phyloP scores from a whole-genome alignment of 2,113 vertebrate genomes.

The Onychostruthus taczanowskii region DNA sequence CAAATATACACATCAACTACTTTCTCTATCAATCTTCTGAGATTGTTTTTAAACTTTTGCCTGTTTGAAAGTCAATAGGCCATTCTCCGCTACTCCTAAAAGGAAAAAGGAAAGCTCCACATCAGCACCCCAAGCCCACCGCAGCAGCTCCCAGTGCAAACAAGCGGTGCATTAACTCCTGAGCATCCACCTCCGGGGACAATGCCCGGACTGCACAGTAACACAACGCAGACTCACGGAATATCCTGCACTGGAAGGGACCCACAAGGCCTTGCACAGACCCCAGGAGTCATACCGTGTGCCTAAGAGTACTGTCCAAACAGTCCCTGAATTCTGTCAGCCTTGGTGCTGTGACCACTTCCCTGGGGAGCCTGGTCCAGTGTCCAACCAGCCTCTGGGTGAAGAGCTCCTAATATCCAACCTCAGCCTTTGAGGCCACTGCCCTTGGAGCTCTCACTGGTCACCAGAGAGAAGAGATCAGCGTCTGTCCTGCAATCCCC shows the following conservation, averaged over 20 bases:
- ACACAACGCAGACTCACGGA: not conserved
- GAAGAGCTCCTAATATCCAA: not conserved
- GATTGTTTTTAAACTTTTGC: not conserved
- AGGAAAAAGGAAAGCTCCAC: not conserved
- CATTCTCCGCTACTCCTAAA: not conserved
- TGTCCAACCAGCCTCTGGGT: too few species aligned
- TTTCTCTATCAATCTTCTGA: not conserved
- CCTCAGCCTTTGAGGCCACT: not conserved
- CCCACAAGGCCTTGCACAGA: not conserved
- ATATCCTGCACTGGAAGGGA: not conserved
- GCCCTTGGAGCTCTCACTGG: not conserved
- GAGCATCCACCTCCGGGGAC: too few species aligned
- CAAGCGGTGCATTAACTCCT: rapidly evolving
- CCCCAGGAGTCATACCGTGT: not conserved
- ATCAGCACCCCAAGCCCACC: rapidly evolving
- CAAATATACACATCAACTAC: not conserved
- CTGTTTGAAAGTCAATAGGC: not conserved
- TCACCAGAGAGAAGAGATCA: not conserved
- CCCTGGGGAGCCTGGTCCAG: not conserved
- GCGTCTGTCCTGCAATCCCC: not conserved
- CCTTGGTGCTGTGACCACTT: not conserved
- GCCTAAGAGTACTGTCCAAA: not conserved
- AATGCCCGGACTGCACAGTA: rapidly evolving
- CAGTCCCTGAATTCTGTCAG: not conserved
- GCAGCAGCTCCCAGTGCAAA: not conserved